phyloP scores from a whole-genome alignment of 2,797 vertebrate species.

The Miichthys miiuy region DNA sequence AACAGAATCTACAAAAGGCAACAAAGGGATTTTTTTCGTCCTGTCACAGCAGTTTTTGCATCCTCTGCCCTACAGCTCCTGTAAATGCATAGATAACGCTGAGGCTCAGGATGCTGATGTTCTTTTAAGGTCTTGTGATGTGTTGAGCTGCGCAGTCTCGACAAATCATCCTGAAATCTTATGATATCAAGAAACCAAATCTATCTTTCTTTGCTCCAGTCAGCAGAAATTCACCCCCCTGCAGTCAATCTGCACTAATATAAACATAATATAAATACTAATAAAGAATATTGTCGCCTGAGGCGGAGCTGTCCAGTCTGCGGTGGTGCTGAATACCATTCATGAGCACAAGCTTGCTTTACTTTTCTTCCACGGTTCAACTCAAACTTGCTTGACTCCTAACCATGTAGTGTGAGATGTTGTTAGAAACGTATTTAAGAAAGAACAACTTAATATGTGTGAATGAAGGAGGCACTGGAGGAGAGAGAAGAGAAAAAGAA shows the following conservation, averaged over 20 bases:
- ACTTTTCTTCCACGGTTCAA: neutral
- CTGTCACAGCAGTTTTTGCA: neutral
- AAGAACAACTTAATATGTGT: neutral
- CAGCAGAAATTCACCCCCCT: neutral
- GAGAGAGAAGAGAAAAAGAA: neutral
- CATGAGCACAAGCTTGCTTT: neutral
- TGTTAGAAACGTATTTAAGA: no score
- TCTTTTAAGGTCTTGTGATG: neutral
- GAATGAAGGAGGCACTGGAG: neutral
- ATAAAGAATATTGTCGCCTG: neutral
- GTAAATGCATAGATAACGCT: neutral
- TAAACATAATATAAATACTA: neutral
- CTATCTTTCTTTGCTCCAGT: neutral
- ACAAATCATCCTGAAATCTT: neutral
- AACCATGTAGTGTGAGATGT: neutral
- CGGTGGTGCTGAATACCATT: slow-evolving; percentile 40
- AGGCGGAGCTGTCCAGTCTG: slow-evolving; percentile 39
- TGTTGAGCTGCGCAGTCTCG: neutral
- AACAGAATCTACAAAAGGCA: neutral
- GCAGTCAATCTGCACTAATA: neutral
- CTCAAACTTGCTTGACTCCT: neutral
- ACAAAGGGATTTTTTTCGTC: neutral
- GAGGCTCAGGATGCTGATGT: neutral
- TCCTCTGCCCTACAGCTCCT: neutral
- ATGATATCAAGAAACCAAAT: neutral